Percentiles rank a stretch among this genome's conserved stretches.
Conservation (phyloP, 2,797 vertebrate genomes). For the Semotilus atromaculatus region DNA sequence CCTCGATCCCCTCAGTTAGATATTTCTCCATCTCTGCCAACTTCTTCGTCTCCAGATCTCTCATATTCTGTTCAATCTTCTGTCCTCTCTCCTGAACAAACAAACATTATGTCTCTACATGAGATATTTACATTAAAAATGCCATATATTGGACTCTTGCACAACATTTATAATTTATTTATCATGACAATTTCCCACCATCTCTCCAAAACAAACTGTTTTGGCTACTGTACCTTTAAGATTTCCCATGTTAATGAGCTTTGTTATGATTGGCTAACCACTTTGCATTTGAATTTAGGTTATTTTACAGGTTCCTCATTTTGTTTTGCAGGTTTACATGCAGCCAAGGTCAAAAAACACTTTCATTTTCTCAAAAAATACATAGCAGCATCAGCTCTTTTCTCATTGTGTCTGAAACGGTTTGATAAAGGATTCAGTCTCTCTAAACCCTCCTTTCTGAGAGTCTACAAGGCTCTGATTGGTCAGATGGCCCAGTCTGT, state of each 20-base stretch:
- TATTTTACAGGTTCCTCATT: neutral
- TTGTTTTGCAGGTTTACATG: neutral
- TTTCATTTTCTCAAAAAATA: too few species aligned
- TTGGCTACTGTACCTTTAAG: neutral
- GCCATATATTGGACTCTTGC: neutral
- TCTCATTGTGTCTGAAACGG: too few species aligned
- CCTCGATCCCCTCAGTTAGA: conserved; percentile 74
- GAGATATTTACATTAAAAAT: neutral
- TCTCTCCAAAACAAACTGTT: neutral
- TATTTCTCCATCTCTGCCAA: conserved; percentile 82
- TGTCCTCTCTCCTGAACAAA: conserved; percentile 81
- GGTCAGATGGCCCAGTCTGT: too few species aligned
- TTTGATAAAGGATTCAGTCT: too few species aligned
- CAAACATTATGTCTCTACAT: neutral
- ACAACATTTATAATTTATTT: neutral
- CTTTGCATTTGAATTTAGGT: neutral
- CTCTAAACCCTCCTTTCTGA: too few species aligned
- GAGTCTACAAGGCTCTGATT: too few species aligned
- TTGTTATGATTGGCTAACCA: conserved; percentile 11
- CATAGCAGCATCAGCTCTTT: too few species aligned
- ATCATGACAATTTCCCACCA: neutral
- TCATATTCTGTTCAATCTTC: conserved; percentile 80
- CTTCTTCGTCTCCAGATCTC: conserved; percentile 82
- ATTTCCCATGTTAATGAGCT: neutral
- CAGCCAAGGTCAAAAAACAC: too few species aligned